Evolutionary conservation across 2,797 vertebrate species (phyloP).

Genomic region (Argentina silus): DNA sequence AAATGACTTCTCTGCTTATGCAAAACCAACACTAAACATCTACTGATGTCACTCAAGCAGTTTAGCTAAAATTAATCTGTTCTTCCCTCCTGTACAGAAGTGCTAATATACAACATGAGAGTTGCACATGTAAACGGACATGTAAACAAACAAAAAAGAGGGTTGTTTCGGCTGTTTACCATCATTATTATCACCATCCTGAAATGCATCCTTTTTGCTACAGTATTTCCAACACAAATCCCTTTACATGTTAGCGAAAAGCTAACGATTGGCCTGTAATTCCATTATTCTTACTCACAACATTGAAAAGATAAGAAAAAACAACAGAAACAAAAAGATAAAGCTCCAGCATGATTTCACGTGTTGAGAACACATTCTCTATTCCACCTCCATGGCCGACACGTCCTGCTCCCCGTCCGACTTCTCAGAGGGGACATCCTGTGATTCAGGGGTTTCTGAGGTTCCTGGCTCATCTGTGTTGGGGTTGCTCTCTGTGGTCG

Average conservation of each 20-base stretch:
- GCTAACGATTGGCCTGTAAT: slow-evolving; percentile 24
- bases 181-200: slow-evolving; percentile 14
- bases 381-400: slow-evolving; percentile 87
- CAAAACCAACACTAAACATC: slow-evolving; percentile 12
- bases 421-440: slow-evolving; percentile 67
- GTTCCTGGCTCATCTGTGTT: slow-evolving; percentile 55
- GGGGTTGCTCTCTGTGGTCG: slow-evolving; percentile 47
- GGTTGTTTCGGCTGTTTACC: slow-evolving; percentile 19
- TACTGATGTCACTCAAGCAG: not conserved
- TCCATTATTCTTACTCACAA: slow-evolving; percentile 35
- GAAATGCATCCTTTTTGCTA: slow-evolving; percentile 38
- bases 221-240: slow-evolving; percentile 24
- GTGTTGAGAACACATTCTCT: slow-evolving; percentile 67
- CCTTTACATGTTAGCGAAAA: slow-evolving; percentile 33
- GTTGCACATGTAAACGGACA: slow-evolving; percentile 34
- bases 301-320: slow-evolving; percentile 20
- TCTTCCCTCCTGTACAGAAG: slow-evolving; percentile 19
- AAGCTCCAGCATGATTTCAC: slow-evolving; percentile 27
- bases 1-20: slow-evolving; percentile 22
- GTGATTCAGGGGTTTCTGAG: slow-evolving; percentile 53
- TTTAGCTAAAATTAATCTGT: not conserved
- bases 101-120: slow-evolving; percentile 2
- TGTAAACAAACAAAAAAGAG: slow-evolving; percentile 32
- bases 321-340: slow-evolving; percentile 21
- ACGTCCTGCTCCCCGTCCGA: slow-evolving; percentile 80